phyloP scores from a whole-genome alignment of 2,113 vertebrate genomes.

The Etheostoma cragini region DNA sequence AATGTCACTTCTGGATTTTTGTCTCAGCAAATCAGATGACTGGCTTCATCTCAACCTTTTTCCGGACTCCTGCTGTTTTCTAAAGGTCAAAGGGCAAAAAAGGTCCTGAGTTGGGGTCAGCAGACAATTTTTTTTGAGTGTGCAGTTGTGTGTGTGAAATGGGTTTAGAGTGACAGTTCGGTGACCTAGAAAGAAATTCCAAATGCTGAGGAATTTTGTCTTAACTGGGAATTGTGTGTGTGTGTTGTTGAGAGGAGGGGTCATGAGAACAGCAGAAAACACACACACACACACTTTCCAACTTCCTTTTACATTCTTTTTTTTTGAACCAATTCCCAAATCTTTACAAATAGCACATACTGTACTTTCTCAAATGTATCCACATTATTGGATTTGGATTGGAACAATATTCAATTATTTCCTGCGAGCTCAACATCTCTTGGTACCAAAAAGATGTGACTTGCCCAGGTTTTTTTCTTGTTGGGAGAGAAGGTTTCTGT shows the following conservation, averaged over 20 bases:
- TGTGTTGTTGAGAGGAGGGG: constrained; percentile 60
- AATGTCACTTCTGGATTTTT: constrained; percentile 2
- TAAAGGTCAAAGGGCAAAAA: constrained; percentile 41
- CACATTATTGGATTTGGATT: no score
- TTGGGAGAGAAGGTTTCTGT: neutral
- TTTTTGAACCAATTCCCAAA: neutral
- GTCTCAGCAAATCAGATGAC: neutral
- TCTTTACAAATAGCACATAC: neutral
- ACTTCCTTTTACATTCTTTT: neutral
- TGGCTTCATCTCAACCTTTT: constrained; percentile 20
- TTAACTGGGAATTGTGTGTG: constrained; percentile 63
- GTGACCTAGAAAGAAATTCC: constrained; percentile 69
- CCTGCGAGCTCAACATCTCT: neutral
- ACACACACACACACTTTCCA: neutral
- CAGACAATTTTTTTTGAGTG: constrained; percentile 55
- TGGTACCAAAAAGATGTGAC: neutral
- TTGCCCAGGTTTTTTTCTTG: neutral
- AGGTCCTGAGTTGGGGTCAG: constrained; percentile 60
- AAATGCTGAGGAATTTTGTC: constrained; percentile 73
- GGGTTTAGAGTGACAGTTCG: constrained; percentile 46
- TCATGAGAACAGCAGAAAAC: constrained; percentile 78
- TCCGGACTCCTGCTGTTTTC: constrained; percentile 51
- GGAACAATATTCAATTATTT: no score
- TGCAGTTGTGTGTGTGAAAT: constrained; percentile 46
- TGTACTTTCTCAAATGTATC: neutral